Base-by-base conservation (phyloP, 2,888 invertebrate genomes). In the Candidula unifasciata region DNA sequence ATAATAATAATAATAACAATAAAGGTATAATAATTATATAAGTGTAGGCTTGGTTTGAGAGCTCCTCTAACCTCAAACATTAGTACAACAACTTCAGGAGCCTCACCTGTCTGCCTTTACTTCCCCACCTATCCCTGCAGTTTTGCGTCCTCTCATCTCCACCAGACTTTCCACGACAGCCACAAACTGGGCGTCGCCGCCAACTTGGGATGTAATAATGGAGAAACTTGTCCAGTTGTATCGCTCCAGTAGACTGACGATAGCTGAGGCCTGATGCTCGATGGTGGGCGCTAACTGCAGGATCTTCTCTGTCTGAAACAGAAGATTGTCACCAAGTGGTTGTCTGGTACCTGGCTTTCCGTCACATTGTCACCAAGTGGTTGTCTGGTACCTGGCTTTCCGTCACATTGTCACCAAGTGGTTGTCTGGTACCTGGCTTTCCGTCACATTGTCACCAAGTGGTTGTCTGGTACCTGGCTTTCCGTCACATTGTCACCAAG, bases 241-340 rank as follows among this genome's bases (percentile, higher is more conserved):
- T 6, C 88, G 69, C 52, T 76, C 77, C 30, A 88, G 78, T 18
- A 88, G 77, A 33, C 86, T 86, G 73, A 86, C 71, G 78, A 88
- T 87, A 33, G 88, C 88, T 35, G 80, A 64, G 1, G 85, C 84
- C 57, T 87, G 86, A 60, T 88, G 88, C 69, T 86, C 85, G 13
- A 88, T 86, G 27, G 88, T 88, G 3, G 88, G 88, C 13, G 88
- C 88, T 18, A 88, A 83, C 66, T 88, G 87, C n/a, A 88, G 77
- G 2, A 76, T 83, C 35, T 86, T 60, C 10, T 52, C 21, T 8
- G 44, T 8, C 44, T 60, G 30, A 13, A 18, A 60, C 24, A 10
- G 60, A 60, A 54, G 18, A 54, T n/a, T n/a, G n/a, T n/a, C n/a
- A n/a, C n/a, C n/a, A n/a, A n/a, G n/a, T n/a, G n/a, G n/a, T n/a